Conservation (phyloP, 2,888 invertebrate genomes). For the Periphyllus acericola region DNA sequence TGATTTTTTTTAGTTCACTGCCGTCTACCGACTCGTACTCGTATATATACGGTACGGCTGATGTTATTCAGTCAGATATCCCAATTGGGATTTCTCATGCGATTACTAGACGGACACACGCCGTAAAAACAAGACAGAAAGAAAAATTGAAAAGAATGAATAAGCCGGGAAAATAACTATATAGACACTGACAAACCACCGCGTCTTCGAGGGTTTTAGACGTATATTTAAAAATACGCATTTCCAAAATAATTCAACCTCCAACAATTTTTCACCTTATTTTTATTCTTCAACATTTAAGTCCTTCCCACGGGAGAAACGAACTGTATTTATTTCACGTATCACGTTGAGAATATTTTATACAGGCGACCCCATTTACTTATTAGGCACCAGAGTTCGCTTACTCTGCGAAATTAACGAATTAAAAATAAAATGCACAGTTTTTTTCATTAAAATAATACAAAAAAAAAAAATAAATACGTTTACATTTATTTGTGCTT, state of each 20-base stretch:
- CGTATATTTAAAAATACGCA: neutral
- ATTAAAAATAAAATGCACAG: neutral
- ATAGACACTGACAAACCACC: neutral
- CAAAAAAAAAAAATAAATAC: too few relatives aligned
- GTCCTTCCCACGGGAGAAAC: neutral
- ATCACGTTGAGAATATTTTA: neutral
- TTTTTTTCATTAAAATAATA: too few relatives aligned
- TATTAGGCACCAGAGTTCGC: neutral
- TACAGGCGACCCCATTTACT: neutral
- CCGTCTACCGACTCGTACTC: neutral
- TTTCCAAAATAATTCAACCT: neutral
- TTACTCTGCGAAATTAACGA: neutral
- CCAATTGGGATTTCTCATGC: conserved; percentile 2
- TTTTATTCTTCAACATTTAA: neutral
- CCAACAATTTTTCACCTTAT: neutral
- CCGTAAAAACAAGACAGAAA: neutral
- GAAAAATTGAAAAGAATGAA: neutral
- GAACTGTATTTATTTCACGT: neutral
- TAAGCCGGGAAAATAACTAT: neutral
- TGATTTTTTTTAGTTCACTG: neutral
- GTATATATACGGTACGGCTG: neutral
- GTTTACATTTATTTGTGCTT: too few relatives aligned
- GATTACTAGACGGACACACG: neutral
- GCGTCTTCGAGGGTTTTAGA: neutral
- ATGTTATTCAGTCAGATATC: neutral